Percentiles rank a stretch among this genome's conserved stretches.
phyloP scores from a whole-genome alignment of 2,888 invertebrate genomes.

The Spodoptera exigua region DNA sequence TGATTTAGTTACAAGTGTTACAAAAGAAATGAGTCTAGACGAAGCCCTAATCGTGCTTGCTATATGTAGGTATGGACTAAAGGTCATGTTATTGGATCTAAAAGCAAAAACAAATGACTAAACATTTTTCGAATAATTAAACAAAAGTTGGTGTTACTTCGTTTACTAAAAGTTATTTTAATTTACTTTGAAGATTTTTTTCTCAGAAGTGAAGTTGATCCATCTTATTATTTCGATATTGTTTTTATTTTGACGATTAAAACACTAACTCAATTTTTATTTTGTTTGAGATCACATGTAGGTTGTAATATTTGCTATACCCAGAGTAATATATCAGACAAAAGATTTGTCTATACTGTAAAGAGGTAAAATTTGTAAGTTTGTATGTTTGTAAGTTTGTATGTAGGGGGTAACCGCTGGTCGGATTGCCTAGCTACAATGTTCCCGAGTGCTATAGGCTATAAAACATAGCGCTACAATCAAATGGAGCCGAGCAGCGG shows the following conservation, averaged over 20 bases:
- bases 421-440: too few relatives aligned
- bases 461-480: too few relatives aligned
- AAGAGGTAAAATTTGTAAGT: too few relatives aligned
- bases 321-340: too few relatives aligned
- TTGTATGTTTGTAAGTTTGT: too few relatives aligned
- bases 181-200: constrained; percentile 21
- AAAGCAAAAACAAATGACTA: constrained; percentile 24
- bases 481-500: too few relatives aligned
- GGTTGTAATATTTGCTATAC: constrained; percentile 3
- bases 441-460: too few relatives aligned
- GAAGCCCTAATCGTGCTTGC: constrained; percentile 15
- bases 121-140: constrained; percentile 27
- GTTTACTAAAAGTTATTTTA: constrained; percentile 14
- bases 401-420: too few relatives aligned
- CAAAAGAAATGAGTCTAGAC: constrained; percentile 30
- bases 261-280: constrained; percentile 5
- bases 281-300: background rate
- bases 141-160: constrained; percentile 15
- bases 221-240: constrained; percentile 6
- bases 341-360: too few relatives aligned
- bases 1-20: constrained; percentile 12
- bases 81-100: constrained; percentile 12
- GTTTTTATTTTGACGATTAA: constrained; percentile 21
- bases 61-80: background rate
- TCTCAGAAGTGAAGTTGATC: constrained; percentile 3